Base-by-base conservation (phyloP, 2,113 vertebrate species). In the Spilogale gracilis region DNA sequence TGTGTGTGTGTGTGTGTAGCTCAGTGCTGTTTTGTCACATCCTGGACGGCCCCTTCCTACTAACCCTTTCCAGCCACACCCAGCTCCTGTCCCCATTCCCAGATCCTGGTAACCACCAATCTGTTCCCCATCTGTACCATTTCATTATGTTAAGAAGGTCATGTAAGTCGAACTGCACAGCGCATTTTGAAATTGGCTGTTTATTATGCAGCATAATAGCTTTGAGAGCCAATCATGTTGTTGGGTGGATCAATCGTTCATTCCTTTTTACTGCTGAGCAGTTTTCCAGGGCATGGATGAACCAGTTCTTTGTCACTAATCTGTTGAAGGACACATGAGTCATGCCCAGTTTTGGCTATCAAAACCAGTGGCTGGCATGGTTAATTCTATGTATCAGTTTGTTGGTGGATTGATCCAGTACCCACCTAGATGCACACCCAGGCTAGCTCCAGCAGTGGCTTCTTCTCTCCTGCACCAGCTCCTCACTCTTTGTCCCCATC, bases 391-490 rank as follows among this genome's bases (percentile, higher is more conserved):
- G 3, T 9, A 38, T 82, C 54, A 83, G 5, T 23, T 25, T 38
- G 38, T 67, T 6, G 63, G 30, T 30, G 17, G 16, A 8, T 69
- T n/a, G 65, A 69, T 17, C 30, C 16, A 69, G n/a, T 32, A 17
- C 65, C 30, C n/a, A 32, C 30, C 32, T 69, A 69, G 65, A 69
- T 17, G 2, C 65, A 69, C 30, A 67, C 32, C 65, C 16, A n/a
- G 65, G 65, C 60, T 65, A 63, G 71, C 82, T 69, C 95, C 93
- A 6, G 65, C 50, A 83, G 21, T 0, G 1, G 79, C 50, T 32
- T 67, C 6, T 2, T 2, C 38, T 38, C 38, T 0, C 9, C 38
- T 38, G 21, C 50, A 27, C 0, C 1, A 5, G 14, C 54, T 30
- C 52, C 4, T 50, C 16, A 52, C 20, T 7, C 27, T 16, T 91